Conservation (phyloP, 2,797 vertebrate species). For the Schizopygopsis malacanthus region DNA sequence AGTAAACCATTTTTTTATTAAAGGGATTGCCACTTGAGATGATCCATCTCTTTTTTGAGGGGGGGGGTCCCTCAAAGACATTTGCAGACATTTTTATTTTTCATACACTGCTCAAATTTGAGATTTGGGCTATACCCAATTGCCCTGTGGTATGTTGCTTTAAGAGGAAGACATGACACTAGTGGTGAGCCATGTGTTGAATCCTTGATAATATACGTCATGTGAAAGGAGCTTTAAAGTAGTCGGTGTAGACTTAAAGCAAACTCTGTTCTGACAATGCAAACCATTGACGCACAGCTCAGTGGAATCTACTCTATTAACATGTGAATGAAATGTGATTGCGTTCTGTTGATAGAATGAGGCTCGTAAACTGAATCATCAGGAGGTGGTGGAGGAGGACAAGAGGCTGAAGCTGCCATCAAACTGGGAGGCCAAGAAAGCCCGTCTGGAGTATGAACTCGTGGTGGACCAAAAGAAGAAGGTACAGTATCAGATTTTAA, state of each 20-base stretch:
- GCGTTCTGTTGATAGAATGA: constrained; percentile 81
- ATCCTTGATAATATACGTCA: background rate
- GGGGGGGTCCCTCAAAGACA: no score
- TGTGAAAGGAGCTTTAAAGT: background rate
- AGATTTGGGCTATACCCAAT: background rate
- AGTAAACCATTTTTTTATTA: background rate
- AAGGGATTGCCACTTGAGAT: no score
- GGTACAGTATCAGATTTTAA: constrained; percentile 66
- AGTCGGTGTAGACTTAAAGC: background rate
- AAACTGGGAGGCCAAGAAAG: constrained; percentile 96
- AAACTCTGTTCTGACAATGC: background rate
- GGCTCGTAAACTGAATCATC: constrained; percentile 92
- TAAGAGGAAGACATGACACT: background rate
- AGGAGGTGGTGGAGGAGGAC: constrained; percentile 94
- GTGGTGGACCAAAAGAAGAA: constrained; percentile 89
- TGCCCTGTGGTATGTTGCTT: background rate
- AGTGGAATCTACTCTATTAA: background rate
- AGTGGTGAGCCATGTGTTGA: background rate
- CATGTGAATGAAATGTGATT: background rate
- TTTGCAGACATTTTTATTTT: no score
- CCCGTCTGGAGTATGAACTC: constrained; percentile 92
- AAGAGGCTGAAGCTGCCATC: constrained; percentile 91
- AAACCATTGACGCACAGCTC: background rate
- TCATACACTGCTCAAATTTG: background rate
- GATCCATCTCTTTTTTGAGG: no score